These are phyloP conservation scores for Motacilla alba DNA, from an alignment of 2,113 vertebrate species.

Conservation along the genomic window DNA sequence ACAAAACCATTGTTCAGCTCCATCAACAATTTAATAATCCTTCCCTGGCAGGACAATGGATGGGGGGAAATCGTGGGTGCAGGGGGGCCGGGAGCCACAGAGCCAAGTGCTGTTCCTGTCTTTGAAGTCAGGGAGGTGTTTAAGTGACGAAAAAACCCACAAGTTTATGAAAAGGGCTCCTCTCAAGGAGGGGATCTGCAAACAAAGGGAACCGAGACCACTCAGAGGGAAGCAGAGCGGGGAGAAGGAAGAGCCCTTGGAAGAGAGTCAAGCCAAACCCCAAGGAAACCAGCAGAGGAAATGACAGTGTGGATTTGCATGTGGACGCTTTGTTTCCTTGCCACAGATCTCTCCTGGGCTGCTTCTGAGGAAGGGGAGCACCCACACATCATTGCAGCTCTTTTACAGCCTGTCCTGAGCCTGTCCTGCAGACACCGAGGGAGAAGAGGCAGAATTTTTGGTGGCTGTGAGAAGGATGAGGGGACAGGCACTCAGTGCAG, in stretches of 20 bases:
- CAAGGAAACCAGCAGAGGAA: neutral
- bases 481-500: neutral
- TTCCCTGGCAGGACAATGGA: constrained; percentile 38
- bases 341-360: neutral
- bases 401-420: neutral
- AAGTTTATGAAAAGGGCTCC: neutral
- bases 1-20: constrained; percentile 42
- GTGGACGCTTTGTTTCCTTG: neutral
- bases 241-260: constrained; percentile 26
- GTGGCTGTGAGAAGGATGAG: neutral
- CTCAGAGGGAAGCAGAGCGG: neutral
- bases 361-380: neutral
- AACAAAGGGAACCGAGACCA: neutral
- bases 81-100: neutral
- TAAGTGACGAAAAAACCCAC: constrained; percentile 22
- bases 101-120: neutral
- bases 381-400: neutral
- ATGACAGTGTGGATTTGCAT: neutral
- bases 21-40: constrained; percentile 65
- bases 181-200: neutral
- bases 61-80: constrained; percentile 1
- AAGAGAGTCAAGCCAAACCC: constrained; percentile 1
- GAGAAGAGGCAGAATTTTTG: neutral
- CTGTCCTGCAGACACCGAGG: neutral
- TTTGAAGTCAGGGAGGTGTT: constrained; percentile 40